Conservation (phyloP, 2,888 invertebrate species). For the Apomyelois bistriatella region DNA sequence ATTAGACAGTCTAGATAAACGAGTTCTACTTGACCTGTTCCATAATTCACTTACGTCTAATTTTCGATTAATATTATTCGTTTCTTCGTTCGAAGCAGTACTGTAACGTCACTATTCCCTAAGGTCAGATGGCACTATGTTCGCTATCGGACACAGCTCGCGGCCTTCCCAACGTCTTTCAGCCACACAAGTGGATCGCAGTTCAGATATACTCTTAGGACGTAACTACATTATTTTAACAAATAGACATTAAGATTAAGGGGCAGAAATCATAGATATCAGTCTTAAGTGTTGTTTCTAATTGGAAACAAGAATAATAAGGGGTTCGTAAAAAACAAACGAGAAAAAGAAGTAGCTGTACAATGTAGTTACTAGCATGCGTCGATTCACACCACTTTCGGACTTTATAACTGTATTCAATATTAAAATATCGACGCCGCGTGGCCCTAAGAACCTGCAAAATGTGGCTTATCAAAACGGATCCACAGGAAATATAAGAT, state of each 20-base stretch:
- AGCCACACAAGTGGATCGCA: not conserved
- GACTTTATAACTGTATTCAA: conserved; percentile 2
- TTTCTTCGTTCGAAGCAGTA: conserved; percentile 72
- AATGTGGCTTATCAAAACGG: not conserved
- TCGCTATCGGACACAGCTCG: conserved; percentile 61
- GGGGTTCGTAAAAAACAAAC: not conserved
- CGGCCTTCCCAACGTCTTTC: not conserved
- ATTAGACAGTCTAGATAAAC: conserved; percentile 46
- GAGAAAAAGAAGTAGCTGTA: not conserved
- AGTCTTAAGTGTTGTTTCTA: conserved; percentile 10
- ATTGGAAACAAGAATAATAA: not conserved
- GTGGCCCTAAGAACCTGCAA: not conserved
- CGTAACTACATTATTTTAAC: conserved; percentile 25
- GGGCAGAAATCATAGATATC: conserved; percentile 3
- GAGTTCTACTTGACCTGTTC: conserved; percentile 50
- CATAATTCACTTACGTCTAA: conserved; percentile 61
- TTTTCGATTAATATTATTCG: conserved; percentile 72
- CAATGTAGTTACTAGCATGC: conserved; percentile 15
- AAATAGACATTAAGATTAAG: not conserved
- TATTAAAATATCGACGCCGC: not conserved
- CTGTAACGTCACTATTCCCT: conserved; percentile 66
- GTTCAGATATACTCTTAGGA: conserved; percentile 17
- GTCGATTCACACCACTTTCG: not conserved
- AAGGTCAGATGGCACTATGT: conserved; percentile 74
- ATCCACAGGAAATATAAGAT: not conserved